Base-by-base conservation (phyloP, 2,113 vertebrate species). In the Toxotes jaculatrix region DNA sequence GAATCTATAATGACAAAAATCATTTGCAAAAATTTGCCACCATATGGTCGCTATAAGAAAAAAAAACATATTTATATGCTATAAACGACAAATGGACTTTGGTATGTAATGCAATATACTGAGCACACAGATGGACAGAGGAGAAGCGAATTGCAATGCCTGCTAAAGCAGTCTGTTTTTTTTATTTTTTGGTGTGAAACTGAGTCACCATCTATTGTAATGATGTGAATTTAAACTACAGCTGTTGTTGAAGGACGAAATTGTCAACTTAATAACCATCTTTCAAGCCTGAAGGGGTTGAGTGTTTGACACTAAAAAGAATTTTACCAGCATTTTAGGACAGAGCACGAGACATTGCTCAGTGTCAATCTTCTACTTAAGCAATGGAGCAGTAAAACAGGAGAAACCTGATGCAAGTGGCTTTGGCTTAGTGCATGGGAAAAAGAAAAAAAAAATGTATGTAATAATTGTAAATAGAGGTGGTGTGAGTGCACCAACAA, bases 401-500 rank as follows among this genome's bases (percentile, higher is more conserved):
- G 21, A 59, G 3, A 10, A 17, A 49, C 32, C 4, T 16, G 13
- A 66, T 47, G 8, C 23, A 6, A 11, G 6, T 8, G 16, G 53
- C 21, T 16, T 57, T 57, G 5, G 13, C 31, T 31, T 13, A 27
- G 51, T 10, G 3, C 27, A 23, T 27, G 16, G 12, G 55, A n/a
- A 49, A 8, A 12, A 55, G 21, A 27, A 27, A 36, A n/a, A n/a
- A 21, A 9, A 8, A 21, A 40, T 40, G 7, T 40, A 40, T 8
- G 3, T 23, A 53, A n/a, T 45, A 32, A 60, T n/a, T 19, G 14
- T 60, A 60, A 59, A 43, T 60, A 8, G 23, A 72, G 23, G 23
- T 45, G 14, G 17, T 73, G 68, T 17, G 74, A 67, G 17, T 10
- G 56, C 32, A 51, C 57, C 27, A 68, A 76, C 72, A 82, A 71